phyloP scores from a whole-genome alignment of 2,797 vertebrate species.

The Avahi laniger region DNA sequence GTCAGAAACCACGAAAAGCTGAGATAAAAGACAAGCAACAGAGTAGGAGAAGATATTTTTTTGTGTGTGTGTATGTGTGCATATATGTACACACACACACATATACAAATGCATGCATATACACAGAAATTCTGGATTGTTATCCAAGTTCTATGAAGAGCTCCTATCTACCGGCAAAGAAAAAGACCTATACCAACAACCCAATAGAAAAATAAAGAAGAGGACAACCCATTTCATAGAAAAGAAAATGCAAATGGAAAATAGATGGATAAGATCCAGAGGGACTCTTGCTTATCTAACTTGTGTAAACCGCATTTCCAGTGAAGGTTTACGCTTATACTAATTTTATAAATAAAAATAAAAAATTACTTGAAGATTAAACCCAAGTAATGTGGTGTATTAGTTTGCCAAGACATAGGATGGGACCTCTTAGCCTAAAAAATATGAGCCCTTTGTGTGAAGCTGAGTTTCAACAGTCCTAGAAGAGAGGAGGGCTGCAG shows the following conservation, averaged over 20 bases:
- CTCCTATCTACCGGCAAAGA: neutral
- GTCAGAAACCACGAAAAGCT: neutral
- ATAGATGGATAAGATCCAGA: no score
- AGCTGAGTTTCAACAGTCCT: neutral
- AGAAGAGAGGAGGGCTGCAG: neutral
- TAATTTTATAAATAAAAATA: neutral
- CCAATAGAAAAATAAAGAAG: neutral
- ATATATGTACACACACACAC: accelerated
- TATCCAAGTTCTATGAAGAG: neutral
- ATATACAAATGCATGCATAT: accelerated
- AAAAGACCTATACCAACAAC: neutral
- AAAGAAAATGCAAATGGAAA: neutral
- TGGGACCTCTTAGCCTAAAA: neutral
- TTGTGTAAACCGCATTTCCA: neutral
- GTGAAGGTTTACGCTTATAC: neutral
- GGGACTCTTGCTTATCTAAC: neutral
- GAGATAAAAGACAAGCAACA: neutral
- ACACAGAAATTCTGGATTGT: neutral
- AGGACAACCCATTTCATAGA: neutral
- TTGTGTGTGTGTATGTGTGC: neutral
- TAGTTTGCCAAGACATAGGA: neutral
- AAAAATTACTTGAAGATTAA: neutral
- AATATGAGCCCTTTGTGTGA: neutral
- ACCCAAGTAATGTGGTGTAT: neutral
- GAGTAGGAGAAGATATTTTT: neutral